Evolutionary conservation across 1,140 invertebrate species (phyloP), one percentile per base, ranked within the genome.

Genomic region (Brachionus paranguensis): DNA sequence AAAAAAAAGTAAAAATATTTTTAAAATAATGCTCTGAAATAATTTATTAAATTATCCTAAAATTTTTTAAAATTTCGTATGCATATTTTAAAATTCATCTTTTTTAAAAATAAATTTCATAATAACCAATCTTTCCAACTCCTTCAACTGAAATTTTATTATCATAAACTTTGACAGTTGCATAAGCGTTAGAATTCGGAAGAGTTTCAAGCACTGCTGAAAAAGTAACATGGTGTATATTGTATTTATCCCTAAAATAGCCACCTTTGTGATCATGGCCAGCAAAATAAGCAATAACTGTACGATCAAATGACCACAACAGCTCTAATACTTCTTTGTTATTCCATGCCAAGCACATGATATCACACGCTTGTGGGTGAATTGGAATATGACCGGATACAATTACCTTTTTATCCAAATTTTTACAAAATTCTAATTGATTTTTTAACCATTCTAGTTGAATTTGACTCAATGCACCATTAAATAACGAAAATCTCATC

Each of bases 371-470:
- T 29, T 85, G 76, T 33, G 86, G 85, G 60, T 85, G 86, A 29
- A 90, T 29, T 7, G 87, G 86, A 33, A 87, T 85, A 84, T 90
- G 89, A 24, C 86, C 87, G 85, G 85, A 86, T 7, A 87, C 84
- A 33, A 87, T 86, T 12, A 86, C 87, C 64, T 86, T 86, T 43
- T 86, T 84, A 33, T 84, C 55, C 14, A 50, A 37, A 65, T 50
- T 11, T 84, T 86, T 86, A 17, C 88, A 86, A 17, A 87, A 84
- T 29, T 68, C 12, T 2, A 89, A 79, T 74, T 87, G 85, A 17
- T 86, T 29, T 8, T 87, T 78, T 24, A 89, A 72, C 89, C 89
- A 89, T 4, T 85, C 14, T 11, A 89, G 27, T 86, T 90, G 89
- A 47, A 86, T 33, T 27, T 85, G n/a, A 27, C 86, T 85, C 14